phyloP scores from a whole-genome alignment of 2,888 invertebrate species.

The Asteroscopus sphinx region DNA sequence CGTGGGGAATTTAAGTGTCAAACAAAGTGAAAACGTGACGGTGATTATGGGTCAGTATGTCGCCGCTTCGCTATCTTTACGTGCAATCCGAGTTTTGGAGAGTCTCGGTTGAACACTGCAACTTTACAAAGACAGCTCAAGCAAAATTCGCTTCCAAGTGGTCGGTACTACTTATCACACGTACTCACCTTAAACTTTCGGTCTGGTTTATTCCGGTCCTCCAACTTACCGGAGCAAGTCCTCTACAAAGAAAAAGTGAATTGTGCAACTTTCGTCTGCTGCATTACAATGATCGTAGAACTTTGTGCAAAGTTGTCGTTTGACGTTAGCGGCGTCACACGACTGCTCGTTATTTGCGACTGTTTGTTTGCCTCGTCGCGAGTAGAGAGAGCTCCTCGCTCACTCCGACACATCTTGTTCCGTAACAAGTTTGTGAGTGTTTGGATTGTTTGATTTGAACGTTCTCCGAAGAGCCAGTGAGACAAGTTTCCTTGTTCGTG shows the following conservation, averaged over 20 bases:
- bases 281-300: conserved; percentile 37
- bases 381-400: neutral
- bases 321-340: conserved; percentile 15
- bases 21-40: conserved; percentile 18
- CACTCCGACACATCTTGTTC: conserved; percentile 13
- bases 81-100: neutral
- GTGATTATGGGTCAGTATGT: conserved; percentile 10
- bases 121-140: conserved; percentile 11
- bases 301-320: conserved; percentile 25
- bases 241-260: conserved; percentile 29
- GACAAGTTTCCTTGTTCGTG: neutral
- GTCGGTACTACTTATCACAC: conserved; percentile 7
- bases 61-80: neutral
- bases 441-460: conserved; percentile 1
- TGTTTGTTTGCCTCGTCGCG: conserved; percentile 26
- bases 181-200: conserved; percentile 16
- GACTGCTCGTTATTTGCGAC: conserved; percentile 26
- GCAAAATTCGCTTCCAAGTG: neutral
- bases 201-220: neutral
- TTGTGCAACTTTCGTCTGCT: conserved; percentile 22
- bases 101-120: neutral
- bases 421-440: conserved; percentile 3
- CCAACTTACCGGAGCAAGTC: conserved; percentile 10
- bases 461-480: neutral
- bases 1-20: neutral